Base-by-base conservation (phyloP, 1,140 invertebrate genomes). In the Zaprionus africanus region DNA sequence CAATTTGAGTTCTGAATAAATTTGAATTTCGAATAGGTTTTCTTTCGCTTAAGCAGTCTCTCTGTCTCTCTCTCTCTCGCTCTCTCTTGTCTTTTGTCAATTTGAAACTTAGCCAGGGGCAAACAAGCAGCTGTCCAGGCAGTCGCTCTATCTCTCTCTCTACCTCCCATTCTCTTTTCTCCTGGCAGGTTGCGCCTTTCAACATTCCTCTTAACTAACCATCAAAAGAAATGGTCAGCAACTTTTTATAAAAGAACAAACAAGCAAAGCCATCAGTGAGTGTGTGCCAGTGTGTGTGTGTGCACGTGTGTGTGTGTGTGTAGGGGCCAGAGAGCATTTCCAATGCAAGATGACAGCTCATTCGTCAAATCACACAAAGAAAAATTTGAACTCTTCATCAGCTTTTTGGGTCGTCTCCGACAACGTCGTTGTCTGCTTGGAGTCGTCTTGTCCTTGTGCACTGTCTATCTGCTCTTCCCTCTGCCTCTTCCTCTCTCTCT, bases 361-460 rank as follows among this genome's bases (percentile, higher is more conserved):
- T 88, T 88, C 85, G 85, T 88, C 85, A 88, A 88, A 88, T 88
- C 85, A 90, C 73, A 88, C 85, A 88, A 88, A 90, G 85, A 90
- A 90, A 88, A 90, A 88, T 90, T 71, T 90, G 85, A 88, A 88
- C 85, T 88, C 85, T 90, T 88, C 85, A 85, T 90, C 85, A 90
- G 85, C 69, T 88, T 81, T 88, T 88, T 78, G 85, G 81, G 74
- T 87, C 81, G 69, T 56, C 57, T 41, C 46, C 46, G 63, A 15
- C 58, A 22, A 56, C 58, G 38, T 71, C 36, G 46, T 76, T 60
- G 61, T 66, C 38, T 43, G 41, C n/a, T 43, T n/a, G 49, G 56
- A 56, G 28, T 58, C 53, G 31, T 34, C 72, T 63, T 69, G 72
- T 70, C 59, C 66, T 49, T 70, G 12, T 54, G 15, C 62, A 1